phyloP scores from a whole-genome alignment of 2,113 vertebrate genomes.

The Mormyrus lacerda region DNA sequence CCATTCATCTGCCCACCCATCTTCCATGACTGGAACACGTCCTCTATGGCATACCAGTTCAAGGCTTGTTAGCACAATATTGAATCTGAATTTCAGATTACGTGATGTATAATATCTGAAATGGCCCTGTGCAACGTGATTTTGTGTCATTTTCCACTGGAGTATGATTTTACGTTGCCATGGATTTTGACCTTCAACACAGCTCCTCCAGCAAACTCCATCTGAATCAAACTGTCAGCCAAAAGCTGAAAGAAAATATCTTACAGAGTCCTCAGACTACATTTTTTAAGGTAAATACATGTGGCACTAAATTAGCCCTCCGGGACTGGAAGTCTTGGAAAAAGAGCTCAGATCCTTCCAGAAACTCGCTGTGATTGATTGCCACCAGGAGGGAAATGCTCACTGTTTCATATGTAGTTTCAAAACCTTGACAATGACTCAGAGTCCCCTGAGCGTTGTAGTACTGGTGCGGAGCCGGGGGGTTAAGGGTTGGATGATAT shows the following conservation, averaged over 20 bases:
- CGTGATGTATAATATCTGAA: neutral
- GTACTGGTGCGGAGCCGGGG: neutral
- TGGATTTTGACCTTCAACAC: neutral
- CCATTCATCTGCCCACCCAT: neutral
- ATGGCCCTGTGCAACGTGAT: neutral
- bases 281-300: neutral
- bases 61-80: neutral
- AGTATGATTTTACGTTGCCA: neutral
- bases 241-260: neutral
- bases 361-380: slow-evolving; percentile 1
- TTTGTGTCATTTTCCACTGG: neutral
- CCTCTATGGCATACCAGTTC: neutral
- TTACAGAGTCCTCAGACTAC: neutral
- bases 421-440: slow-evolving; percentile 11
- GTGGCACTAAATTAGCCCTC: neutral
- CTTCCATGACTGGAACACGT: neutral
- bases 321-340: neutral
- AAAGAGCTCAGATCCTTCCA: neutral
- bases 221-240: neutral
- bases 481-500: neutral
- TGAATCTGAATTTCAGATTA: neutral
- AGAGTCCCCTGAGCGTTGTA: neutral
- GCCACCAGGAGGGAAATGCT: slow-evolving; percentile 6
- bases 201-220: neutral
- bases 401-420: neutral